Evolutionary conservation across 2,113 vertebrate genomes (phyloP), one percentile per base, ranked within the genome.

Genomic region (Ictalurus punctatus): DNA sequence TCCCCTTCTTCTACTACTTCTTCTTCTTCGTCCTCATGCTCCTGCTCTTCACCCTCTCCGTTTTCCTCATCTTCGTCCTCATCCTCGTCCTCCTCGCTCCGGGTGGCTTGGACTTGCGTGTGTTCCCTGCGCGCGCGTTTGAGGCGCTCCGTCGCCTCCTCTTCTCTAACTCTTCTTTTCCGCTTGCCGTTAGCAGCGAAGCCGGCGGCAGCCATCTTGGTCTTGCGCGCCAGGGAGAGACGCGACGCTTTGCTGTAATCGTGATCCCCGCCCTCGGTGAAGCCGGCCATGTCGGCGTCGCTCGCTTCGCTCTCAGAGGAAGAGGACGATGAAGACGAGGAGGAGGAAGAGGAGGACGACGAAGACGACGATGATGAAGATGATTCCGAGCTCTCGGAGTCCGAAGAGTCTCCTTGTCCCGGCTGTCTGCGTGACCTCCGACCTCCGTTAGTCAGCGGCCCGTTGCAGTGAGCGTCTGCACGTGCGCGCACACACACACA

Each of bases 211-310:
- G 1, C 90, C 37, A 56, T 74, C 91, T 96, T 96, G 21, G 95
- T 95, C 90, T 95, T 96, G 30, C 94, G 92, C 82, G 96, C 96
- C 40, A 95, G 92, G 61, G 96, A 96, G 19, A 95, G 95, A 91
- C 96, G 95, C 85, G 97, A 95, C 0, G 97, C 97, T 95, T 98
- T 99, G 94, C 97, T 99, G 95, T 99, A 99, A 95, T 99, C 98
- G 14, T 99, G 98, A 91, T 99, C 98, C 8, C 97, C 98, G 2
- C 97, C 98, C 0, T 99, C 98, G 14, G 97, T 94, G 34, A 97
- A 99, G 93, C 97, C 96, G 94, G 96, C 97, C 85, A 87, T 71
- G 81, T 99, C 98, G 10, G 96, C 96, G 37, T 97, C 95, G 54
- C 96, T 97, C 94, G 95, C 97, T 0, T 94, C 94, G 2, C 94